Conservation (phyloP, 2,797 vertebrate species). For the Todus mexicanus region DNA sequence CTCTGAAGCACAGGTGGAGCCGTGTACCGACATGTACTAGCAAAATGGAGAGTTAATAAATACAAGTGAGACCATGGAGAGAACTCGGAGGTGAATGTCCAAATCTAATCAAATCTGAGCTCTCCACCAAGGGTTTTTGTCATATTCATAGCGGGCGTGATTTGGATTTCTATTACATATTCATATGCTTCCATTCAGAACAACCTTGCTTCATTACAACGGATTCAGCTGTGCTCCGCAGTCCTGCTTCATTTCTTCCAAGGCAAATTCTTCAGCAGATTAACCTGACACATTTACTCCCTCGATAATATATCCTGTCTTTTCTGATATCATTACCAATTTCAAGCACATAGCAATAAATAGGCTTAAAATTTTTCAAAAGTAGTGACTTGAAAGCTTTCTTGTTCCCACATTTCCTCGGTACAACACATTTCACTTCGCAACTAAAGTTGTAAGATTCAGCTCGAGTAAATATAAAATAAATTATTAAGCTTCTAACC, state of each 20-base stretch:
- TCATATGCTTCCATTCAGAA: conserved; percentile 38
- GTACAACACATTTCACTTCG: conserved; percentile 51
- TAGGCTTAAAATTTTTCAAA: neutral
- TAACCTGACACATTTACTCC: conserved; percentile 68
- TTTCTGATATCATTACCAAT: conserved; percentile 54
- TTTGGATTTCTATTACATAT: conserved; percentile 26
- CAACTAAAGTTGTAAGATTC: conserved; percentile 11
- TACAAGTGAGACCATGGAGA: neutral
- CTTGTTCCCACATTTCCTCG: conserved; percentile 8
- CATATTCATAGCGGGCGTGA: neutral
- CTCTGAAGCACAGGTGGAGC: neutral
- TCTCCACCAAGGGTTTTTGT: neutral
- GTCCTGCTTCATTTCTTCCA: conserved; percentile 57
- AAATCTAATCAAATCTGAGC: neutral
- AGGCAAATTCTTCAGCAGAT: conserved; percentile 66
- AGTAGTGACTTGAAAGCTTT: conserved; percentile 35
- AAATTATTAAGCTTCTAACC: conserved; percentile 49
- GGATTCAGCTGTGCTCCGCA: conserved; percentile 1
- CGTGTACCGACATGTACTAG: accelerated
- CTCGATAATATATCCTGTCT: conserved; percentile 52
- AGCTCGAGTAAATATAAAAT: conserved; percentile 55
- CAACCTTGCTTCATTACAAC: neutral
- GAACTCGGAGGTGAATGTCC: neutral
- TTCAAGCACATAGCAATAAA: conserved; percentile 51
- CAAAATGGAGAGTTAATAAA: neutral